Conservation (phyloP, 2,888 invertebrate genomes). For the Hirtodrosophila trivittata region DNA sequence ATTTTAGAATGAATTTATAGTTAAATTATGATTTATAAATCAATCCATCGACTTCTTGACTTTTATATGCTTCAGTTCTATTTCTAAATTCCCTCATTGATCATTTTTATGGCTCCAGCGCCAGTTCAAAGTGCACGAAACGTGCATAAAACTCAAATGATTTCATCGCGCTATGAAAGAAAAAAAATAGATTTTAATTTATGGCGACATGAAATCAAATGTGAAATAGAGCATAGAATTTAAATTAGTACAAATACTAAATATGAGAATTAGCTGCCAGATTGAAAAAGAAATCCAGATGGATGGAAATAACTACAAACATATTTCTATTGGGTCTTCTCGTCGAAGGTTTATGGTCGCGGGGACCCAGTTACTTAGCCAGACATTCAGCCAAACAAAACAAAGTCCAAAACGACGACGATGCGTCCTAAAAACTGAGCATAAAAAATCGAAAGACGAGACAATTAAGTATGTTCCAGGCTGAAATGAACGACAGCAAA, state of each 20-base stretch:
- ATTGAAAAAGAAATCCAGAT: slow-evolving; percentile 18
- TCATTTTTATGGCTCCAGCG: slow-evolving; percentile 40
- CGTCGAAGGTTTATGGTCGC: slow-evolving; percentile 20
- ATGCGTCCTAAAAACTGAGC: slow-evolving; percentile 31
- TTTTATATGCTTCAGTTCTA: slow-evolving; percentile 45
- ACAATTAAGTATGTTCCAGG: not conserved
- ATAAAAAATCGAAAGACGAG: slow-evolving; percentile 17
- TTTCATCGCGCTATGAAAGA: too few species aligned
- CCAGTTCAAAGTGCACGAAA: slow-evolving; percentile 56
- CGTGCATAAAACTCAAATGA: slow-evolving; percentile 36
- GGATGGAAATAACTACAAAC: slow-evolving; percentile 6
- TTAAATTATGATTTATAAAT: slow-evolving; percentile 33
- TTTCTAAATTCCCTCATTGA: slow-evolving; percentile 15
- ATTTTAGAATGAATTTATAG: not conserved
- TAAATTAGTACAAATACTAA: slow-evolving; percentile 60
- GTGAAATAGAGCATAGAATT: slow-evolving; percentile 64
- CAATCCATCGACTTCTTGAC: slow-evolving; percentile 17
- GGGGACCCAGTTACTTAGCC: slow-evolving; percentile 37
- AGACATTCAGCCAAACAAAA: slow-evolving; percentile 33
- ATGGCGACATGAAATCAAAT: slow-evolving; percentile 45
- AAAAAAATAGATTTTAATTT: slow-evolving; percentile 47
- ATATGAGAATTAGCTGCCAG: slow-evolving; percentile 35
- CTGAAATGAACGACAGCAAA: too few species aligned
- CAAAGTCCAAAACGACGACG: slow-evolving; percentile 28
- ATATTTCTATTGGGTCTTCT: slow-evolving; percentile 19